phyloP scores from a whole-genome alignment of 2,888 invertebrate genomes.

The Philopedon plagiatum region DNA sequence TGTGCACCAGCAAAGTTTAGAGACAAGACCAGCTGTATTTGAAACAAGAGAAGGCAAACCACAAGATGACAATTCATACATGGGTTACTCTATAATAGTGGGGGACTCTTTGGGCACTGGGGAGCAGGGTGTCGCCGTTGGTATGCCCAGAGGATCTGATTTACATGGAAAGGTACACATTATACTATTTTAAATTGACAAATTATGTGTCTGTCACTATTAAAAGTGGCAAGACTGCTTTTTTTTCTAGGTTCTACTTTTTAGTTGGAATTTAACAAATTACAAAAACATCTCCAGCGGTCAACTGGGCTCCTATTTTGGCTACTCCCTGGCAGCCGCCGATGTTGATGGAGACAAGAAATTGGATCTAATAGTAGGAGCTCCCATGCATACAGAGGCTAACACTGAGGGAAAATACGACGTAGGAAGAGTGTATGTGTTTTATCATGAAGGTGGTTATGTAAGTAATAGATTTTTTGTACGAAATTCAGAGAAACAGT shows the following conservation, averaged over 20 bases:
- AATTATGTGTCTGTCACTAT: too few relatives aligned
- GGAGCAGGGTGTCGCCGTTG: conserved; percentile 88
- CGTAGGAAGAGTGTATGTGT: conserved; percentile 92
- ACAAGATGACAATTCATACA: conserved; percentile 89
- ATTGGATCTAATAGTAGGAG: conserved; percentile 93
- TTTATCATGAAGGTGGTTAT: conserved; percentile 79
- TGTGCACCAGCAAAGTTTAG: conserved; percentile 82
- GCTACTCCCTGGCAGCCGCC: conserved; percentile 87
- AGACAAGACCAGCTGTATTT: conserved; percentile 79
- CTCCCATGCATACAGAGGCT: conserved; percentile 90
- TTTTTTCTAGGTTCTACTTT: conserved; percentile 77
- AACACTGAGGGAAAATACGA: conserved; percentile 90
- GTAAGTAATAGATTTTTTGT: conserved; percentile 65
- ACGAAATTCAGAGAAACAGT: too few relatives aligned
- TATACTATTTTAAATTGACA: too few relatives aligned
- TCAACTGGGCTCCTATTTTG: conserved; percentile 97
- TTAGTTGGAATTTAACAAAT: conserved; percentile 83
- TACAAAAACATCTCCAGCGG: conserved; percentile 91
- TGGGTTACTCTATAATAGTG: conserved; percentile 92
- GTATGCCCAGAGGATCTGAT: conserved; percentile 90
- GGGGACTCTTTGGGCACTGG: conserved; percentile 90
- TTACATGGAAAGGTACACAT: conserved; percentile 86
- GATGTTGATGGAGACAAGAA: conserved; percentile 94
- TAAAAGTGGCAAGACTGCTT: not conserved
- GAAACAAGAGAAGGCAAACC: conserved; percentile 87